Base-by-base conservation (phyloP, 2,797 vertebrate genomes). In the Brachyrhaphis roseni region DNA sequence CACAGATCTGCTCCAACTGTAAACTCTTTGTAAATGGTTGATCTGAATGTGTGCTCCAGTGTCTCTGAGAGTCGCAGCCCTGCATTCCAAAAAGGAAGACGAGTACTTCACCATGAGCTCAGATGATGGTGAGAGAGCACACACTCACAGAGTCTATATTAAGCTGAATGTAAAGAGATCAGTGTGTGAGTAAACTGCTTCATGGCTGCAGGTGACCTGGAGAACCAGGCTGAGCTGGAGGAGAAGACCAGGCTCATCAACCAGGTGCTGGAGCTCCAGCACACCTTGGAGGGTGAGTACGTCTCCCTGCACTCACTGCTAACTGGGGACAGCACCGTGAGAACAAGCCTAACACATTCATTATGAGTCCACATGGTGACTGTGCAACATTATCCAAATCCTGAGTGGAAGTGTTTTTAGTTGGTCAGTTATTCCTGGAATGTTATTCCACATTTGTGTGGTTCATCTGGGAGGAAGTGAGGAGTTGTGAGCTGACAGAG, bases 161-260 rank as follows among this genome's bases (percentile, higher is more conserved):
- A 64, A 20, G 34, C 16, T 20, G 7, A 10, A 4, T 64, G 31
- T 64, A 64, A 36, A 64, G 62, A 64, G 8, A 5, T 64, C 31
- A 36, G 57, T 77, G 1, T 85, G 57, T 78, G 73, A 84, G 1
- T 85, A 5, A 64, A 64, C 5, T 64, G 59, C 16, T 64, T 64
- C 16, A 64, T 64, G 59, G 16, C 34, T 83, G 76, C 74, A 96
- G 98, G 97, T 94, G 98, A 99, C 89, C 95, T 97, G 94, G 98
- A 99, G 95, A 99, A 99, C 96, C 98, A 97, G 93, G 97, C 97
- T 88, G 98, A 99, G 94, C 91, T 98, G 94, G 98, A 99, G 95
- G 98, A 99, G 90, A 99, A 99, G 96, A 99, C 97, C 0, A 96
- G 98, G 88, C 96, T 99, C 91, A 99, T 99, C 90, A 99, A 99